A percentile compares a stretch with the other conserved stretches of the same genome.
phyloP scores from a whole-genome alignment of 2,797 vertebrate genomes.

The Hephaestus fuliginosus region DNA sequence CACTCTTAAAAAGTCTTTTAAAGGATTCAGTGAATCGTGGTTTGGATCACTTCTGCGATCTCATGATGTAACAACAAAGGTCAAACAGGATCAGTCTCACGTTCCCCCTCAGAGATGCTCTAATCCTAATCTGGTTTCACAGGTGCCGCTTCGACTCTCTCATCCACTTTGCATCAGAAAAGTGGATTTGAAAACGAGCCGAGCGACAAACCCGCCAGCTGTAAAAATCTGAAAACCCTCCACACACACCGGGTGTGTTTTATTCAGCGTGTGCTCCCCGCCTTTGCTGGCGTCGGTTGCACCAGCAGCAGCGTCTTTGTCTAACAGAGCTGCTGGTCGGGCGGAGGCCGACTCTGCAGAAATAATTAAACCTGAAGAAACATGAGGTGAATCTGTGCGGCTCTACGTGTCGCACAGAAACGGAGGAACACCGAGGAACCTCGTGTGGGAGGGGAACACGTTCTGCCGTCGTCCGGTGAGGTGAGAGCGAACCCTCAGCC shows the following conservation, averaged over 20 bases:
- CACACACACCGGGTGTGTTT: neutral
- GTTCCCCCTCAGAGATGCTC: constrained; percentile 17
- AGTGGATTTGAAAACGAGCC: constrained; percentile 17
- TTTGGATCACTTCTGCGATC: neutral
- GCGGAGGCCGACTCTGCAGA: neutral
- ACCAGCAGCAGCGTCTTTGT: constrained; percentile 11
- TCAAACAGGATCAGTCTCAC: constrained; percentile 23
- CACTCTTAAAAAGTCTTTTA: neutral
- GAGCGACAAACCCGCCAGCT: constrained; percentile 13
- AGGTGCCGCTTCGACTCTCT: constrained; percentile 32
- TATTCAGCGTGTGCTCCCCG: neutral
- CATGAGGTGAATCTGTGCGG: neutral
- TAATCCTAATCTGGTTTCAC: constrained; percentile 57
- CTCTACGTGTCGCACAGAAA: constrained; percentile 5
- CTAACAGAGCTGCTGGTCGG: neutral
- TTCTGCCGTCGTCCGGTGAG: neutral
- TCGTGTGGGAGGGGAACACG: constrained; percentile 21
- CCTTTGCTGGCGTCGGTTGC: constrained; percentile 5
- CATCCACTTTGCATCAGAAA: constrained; percentile 57
- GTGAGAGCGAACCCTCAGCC: neutral
- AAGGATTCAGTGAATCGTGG: too few relatives aligned
- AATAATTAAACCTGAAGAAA: constrained; percentile 20
- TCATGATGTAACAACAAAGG: constrained; percentile 10
- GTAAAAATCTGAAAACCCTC: constrained; percentile 18
- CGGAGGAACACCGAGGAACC: constrained; percentile 4